Percentiles rank a stretch among this genome's conserved stretches.
These are phyloP conservation scores for Agrotis exclamationis DNA, from an alignment of 2,888 invertebrate genomes.

Conservation along the genomic window DNA sequence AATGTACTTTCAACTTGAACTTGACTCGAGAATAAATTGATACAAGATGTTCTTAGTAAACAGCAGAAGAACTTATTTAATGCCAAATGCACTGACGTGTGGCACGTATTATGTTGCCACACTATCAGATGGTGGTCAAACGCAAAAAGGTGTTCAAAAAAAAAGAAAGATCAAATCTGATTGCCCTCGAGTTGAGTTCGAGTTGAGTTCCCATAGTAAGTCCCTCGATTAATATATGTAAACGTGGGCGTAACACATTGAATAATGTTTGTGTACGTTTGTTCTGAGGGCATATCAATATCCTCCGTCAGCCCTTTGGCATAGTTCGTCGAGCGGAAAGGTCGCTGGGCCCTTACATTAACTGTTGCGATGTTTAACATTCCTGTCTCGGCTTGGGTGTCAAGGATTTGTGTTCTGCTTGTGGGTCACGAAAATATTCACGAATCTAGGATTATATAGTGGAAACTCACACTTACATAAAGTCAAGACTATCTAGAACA, in stretches of 20 bases:
- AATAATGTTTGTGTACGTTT: constrained; percentile 72
- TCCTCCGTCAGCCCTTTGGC: constrained; percentile 64
- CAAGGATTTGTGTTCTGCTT: constrained; percentile 15
- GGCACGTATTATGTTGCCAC: too few species aligned
- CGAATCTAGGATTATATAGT: background rate
- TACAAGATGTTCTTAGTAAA: too few species aligned
- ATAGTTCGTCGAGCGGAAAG: constrained; percentile 60
- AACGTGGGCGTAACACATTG: constrained; percentile 68
- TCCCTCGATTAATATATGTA: constrained; percentile 59
- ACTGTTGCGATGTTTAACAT: constrained; percentile 59
- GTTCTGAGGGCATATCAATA: constrained; percentile 67
- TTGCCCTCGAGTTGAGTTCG: background rate
- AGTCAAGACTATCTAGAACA: too few species aligned
- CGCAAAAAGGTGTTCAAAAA: too few species aligned
- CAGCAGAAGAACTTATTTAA: too few species aligned
- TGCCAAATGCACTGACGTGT: too few species aligned
- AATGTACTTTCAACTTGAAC: too few species aligned
- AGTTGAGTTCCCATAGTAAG: constrained; percentile 46
- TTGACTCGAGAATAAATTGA: too few species aligned
- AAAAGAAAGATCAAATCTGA: too few species aligned
- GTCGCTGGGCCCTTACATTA: constrained; percentile 54
- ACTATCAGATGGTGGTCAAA: too few species aligned
- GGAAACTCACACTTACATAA: background rate
- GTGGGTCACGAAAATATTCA: background rate
- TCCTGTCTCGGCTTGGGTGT: constrained; percentile 23